Conservation (phyloP, 2,888 invertebrate genomes). For the Brachyptera putata region DNA sequence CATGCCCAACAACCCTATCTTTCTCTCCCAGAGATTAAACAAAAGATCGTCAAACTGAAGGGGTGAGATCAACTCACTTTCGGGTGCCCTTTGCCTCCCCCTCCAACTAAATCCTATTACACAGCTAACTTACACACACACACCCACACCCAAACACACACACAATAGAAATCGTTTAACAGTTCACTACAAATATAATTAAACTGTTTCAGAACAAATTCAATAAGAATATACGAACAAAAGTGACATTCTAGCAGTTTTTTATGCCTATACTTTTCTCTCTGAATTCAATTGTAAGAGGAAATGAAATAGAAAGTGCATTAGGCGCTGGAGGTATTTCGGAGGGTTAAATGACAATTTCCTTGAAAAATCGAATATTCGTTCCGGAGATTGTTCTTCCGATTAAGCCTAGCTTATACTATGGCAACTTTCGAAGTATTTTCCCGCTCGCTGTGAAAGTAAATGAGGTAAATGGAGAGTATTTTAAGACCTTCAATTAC, state of each 20-base stretch:
- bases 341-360: constrained; percentile 2
- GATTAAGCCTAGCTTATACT: too few relatives aligned
- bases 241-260: too few relatives aligned
- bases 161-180: neutral
- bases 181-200: too few relatives aligned
- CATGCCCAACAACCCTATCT: constrained; percentile 7
- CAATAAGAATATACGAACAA: too few relatives aligned
- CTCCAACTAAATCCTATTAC: neutral
- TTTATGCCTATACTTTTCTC: too few relatives aligned
- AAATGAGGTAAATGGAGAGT: neutral
- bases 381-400: neutral
- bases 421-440: neutral
- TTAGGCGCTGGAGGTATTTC: too few relatives aligned
- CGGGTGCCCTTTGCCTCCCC: neutral
- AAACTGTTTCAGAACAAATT: too few relatives aligned
- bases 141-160: too few relatives aligned
- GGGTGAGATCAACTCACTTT: too few relatives aligned
- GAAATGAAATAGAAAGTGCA: too few relatives aligned
- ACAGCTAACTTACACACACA: neutral
- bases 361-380: constrained; percentile 2
- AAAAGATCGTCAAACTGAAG: constrained; percentile 5
- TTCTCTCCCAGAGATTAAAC: neutral
- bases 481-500: neutral
- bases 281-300: too few relatives aligned
- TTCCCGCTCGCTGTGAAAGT: neutral